Base-by-base conservation (phyloP, 1,140 invertebrate species). In the Scaptomyza montana region DNA sequence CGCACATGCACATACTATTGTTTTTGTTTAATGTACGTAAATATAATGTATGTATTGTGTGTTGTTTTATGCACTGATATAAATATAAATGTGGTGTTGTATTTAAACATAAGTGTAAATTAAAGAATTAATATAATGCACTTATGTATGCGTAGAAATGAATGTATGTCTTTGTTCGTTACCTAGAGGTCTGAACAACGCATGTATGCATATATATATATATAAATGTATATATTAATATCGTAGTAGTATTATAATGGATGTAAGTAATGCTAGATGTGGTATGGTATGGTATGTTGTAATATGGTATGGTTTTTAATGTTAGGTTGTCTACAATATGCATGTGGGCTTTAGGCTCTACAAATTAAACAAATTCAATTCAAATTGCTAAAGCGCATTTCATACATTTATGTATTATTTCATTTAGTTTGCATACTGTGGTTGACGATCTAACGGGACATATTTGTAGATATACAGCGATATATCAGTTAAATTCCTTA, bases 321-420 rank as follows among this genome's bases (percentile, higher is more conserved):
- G 65, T 16, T 60, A 60, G 39, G n/a, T 68, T 68, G 33, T 62
- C 33, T 43, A 62, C 50, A 69, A 46, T 49, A 47, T 62, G 59
- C 41, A 46, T 69, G 16, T 19, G 46, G 43, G 33, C 25, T 45
- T 47, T 39, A 60, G 43, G 10, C 39, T 62, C 41, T 54, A 54
- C 10, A 54, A 54, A 55, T 55, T 39, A 62, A 30, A 54, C 43
- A 25, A 54, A 62, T 41, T 36, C 41, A 51, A 39, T 36, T 47
- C 6, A 43, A 55, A 69, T 45, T 33, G 47, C 53, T 61, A 46
- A 43, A 36, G 57, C 43, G 51, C 45, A 53, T 49, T 69, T 62
- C 66, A 69, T 69, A 69, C 49, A 57, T 47, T 21, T 69, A 69
- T 62, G 66, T 69, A 69, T 36, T 43, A 57, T 36, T 16, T 8